Conservation (phyloP, 2,113 vertebrate species). For the Sialia sialis region DNA sequence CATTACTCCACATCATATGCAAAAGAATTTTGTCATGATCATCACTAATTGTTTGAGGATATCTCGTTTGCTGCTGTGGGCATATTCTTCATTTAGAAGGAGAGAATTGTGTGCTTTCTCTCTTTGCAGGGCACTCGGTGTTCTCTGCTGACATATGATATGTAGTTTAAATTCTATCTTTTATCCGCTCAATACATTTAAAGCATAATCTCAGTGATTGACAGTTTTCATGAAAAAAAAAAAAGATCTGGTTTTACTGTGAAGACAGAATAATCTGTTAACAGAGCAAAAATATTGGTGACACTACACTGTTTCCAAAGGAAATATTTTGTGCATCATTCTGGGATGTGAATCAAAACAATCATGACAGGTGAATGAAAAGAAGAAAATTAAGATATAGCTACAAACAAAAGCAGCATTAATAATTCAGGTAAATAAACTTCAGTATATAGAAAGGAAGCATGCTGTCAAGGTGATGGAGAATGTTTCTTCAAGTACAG, state of each 20-base stretch:
- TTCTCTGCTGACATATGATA: slow-evolving; percentile 59
- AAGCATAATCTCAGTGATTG: slow-evolving; percentile 67
- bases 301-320: slow-evolving; percentile 65
- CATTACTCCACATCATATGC: not conserved
- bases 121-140: slow-evolving; percentile 27
- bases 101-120: slow-evolving; percentile 6
- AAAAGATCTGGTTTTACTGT: slow-evolving; percentile 48
- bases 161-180: slow-evolving; percentile 69
- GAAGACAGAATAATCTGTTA: slow-evolving; percentile 69
- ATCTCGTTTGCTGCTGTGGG: not conserved
- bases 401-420: slow-evolving; percentile 74
- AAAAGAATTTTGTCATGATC: not conserved
- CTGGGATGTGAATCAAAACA: slow-evolving; percentile 70
- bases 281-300: slow-evolving; percentile 66
- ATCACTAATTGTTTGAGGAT: slow-evolving; percentile 49
- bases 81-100: slow-evolving; percentile 14
- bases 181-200: slow-evolving; percentile 65
- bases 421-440: slow-evolving; percentile 80
- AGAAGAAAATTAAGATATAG: slow-evolving; percentile 72
- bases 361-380: slow-evolving; percentile 72
- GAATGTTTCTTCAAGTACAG: slow-evolving; percentile 52
- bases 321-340: slow-evolving; percentile 68
- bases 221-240: slow-evolving; percentile 66
- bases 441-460: slow-evolving; percentile 63
- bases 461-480: slow-evolving; percentile 71